Conservation (phyloP, 2,113 vertebrate species). For the Paramisgurnus dabryanus region DNA sequence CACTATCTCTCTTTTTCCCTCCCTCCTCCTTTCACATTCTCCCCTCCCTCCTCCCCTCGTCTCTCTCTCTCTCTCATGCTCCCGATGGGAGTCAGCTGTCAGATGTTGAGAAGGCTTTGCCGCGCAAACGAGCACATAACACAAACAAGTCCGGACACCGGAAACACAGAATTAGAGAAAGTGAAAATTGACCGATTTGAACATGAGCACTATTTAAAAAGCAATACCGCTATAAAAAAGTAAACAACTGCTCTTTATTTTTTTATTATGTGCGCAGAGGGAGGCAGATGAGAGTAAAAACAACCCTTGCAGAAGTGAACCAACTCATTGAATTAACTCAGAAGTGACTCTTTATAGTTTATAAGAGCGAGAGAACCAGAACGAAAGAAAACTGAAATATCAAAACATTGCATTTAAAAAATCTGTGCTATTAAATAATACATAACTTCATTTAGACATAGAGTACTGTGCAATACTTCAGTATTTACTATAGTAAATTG, state of each 20-base stretch:
- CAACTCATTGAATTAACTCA: background rate
- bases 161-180: slow-evolving; percentile 64
- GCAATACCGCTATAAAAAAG: slow-evolving; percentile 46
- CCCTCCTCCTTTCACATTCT: slow-evolving; percentile 14
- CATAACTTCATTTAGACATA: too few relatives aligned
- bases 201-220: slow-evolving; percentile 27
- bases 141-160: slow-evolving; percentile 72
- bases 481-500: too few relatives aligned
- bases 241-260: slow-evolving; percentile 7
- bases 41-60: slow-evolving; percentile 3
- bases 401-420: background rate
- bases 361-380: background rate
- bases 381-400: background rate
- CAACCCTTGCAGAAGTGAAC: slow-evolving; percentile 10
- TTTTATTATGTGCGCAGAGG: slow-evolving; percentile 35
- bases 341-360: too few relatives aligned
- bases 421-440: too few relatives aligned
- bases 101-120: slow-evolving; percentile 51
- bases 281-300: background rate
- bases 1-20: slow-evolving; percentile 23
- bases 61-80: slow-evolving; percentile 45
- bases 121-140: slow-evolving; percentile 64
- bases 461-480: too few relatives aligned
- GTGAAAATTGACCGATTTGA: slow-evolving; percentile 34
- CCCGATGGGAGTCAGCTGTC: slow-evolving; percentile 71